Conservation (phyloP, 2,797 vertebrate species). For the Amazona ochrocephala region DNA sequence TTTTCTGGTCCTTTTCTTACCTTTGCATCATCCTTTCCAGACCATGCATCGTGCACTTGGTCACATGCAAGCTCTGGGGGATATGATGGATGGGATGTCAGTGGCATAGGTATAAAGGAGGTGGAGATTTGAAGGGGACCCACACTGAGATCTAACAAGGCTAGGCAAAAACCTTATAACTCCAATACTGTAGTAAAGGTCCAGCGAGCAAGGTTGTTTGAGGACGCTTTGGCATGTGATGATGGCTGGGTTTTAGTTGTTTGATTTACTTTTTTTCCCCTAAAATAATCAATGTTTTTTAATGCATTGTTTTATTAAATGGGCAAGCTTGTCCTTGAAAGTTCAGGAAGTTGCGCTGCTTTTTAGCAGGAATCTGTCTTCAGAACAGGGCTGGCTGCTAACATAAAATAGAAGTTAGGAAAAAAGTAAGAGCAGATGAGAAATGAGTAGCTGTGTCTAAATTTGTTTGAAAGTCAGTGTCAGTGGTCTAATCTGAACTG, state of each 20-base stretch:
- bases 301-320: background rate
- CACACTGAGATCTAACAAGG: background rate
- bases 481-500: background rate
- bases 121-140: background rate
- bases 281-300: background rate
- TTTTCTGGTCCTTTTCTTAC: background rate
- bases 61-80: background rate
- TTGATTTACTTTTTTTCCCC: background rate
- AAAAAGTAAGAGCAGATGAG: background rate
- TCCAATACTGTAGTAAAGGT: background rate
- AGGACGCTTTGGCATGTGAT: background rate
- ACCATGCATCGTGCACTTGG: background rate
- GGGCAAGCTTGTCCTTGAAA: background rate
- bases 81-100: background rate
- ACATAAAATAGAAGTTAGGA: background rate
- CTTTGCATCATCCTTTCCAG: background rate
- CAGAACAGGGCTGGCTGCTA: background rate
- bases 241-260: background rate
- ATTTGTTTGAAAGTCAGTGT: background rate
- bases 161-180: accelerated
- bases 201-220: background rate
- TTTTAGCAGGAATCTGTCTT: background rate
- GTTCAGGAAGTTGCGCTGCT: background rate
- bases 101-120: background rate
- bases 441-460: background rate